Conservation (phyloP, 2,888 invertebrate genomes). For the Frankliniella intonsa region DNA sequence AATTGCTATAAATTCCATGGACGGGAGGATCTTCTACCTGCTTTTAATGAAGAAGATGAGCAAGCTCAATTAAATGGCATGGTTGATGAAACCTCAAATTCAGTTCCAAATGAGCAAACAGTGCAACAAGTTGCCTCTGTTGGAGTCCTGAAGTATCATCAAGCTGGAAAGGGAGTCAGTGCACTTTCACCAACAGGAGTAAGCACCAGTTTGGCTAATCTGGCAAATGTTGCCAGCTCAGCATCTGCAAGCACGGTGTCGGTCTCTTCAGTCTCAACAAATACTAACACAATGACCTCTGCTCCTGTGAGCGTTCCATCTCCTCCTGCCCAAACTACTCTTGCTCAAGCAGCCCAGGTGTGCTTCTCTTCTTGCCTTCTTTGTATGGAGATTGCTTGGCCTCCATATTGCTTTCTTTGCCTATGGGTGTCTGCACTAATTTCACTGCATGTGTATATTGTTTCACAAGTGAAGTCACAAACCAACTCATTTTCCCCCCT, state of each 20-base stretch:
- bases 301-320: constrained; percentile 19
- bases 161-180: constrained; percentile 31
- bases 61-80: constrained; percentile 52
- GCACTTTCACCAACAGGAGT: constrained; percentile 14
- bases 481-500: too few species aligned
- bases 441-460: too few species aligned
- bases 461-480: too few species aligned
- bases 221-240: constrained; percentile 8
- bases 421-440: too few species aligned
- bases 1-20: constrained; percentile 98
- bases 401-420: constrained; percentile 43
- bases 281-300: constrained; percentile 17
- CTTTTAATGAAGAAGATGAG: constrained; percentile 88
- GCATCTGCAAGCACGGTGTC: constrained; percentile 21
- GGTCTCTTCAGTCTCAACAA: constrained; percentile 11
- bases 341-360: constrained; percentile 29
- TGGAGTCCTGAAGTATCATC: constrained; percentile 49
- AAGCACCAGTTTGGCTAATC: constrained; percentile 8
- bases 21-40: constrained; percentile 88
- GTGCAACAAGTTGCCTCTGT: constrained; percentile 44
- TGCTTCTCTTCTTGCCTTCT: constrained; percentile 18
- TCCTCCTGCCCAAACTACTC: constrained; percentile 29
- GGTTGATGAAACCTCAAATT: constrained; percentile 53
- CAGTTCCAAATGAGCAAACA: constrained; percentile 45
- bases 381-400: constrained; percentile 59